Evolutionary conservation across 1,140 invertebrate species (phyloP).

Genomic region (Drosophila leontia): DNA sequence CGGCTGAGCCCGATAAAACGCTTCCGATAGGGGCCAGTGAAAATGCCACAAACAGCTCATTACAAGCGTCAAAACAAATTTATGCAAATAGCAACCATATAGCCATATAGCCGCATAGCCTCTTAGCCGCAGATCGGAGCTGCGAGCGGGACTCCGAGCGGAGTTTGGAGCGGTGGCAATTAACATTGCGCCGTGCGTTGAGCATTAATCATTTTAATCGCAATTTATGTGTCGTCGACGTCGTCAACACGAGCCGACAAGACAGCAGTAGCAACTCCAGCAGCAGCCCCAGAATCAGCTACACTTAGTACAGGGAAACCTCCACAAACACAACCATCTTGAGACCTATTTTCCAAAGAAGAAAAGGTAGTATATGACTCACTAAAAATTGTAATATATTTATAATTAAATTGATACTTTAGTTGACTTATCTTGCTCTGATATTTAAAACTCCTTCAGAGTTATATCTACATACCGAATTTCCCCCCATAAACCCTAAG

Average conservation of each 20-base stretch:
- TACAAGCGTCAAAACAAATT: constrained; percentile 84
- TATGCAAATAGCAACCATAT: constrained; percentile 70
- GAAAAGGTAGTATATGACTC: background rate
- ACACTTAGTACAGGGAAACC: constrained; percentile 16
- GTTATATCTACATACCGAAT: too few species aligned
- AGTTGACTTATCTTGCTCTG: too few species aligned
- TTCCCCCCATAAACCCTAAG: too few species aligned
- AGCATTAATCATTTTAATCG: constrained; percentile 84
- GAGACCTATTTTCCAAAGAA: background rate
- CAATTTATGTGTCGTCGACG: constrained; percentile 82
- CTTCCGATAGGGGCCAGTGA: constrained; percentile 71
- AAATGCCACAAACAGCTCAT: constrained; percentile 83
- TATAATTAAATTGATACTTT: background rate
- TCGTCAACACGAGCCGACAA: constrained; percentile 73
- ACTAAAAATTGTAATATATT: background rate
- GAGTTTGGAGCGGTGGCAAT: constrained; percentile 66
- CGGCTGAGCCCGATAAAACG: constrained; percentile 62
- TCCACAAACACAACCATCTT: background rate
- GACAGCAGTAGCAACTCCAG: constrained; percentile 36
- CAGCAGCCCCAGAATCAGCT: constrained; percentile 8
- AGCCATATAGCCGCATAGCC: constrained; percentile 9
- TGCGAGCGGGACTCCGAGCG: constrained; percentile 28
- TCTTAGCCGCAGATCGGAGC: constrained; percentile 16
- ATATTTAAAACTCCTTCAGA: too few species aligned
- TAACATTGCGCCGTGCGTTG: constrained; percentile 82